phyloP scores from a whole-genome alignment of 2,888 invertebrate species.

The Heliconius sara region DNA sequence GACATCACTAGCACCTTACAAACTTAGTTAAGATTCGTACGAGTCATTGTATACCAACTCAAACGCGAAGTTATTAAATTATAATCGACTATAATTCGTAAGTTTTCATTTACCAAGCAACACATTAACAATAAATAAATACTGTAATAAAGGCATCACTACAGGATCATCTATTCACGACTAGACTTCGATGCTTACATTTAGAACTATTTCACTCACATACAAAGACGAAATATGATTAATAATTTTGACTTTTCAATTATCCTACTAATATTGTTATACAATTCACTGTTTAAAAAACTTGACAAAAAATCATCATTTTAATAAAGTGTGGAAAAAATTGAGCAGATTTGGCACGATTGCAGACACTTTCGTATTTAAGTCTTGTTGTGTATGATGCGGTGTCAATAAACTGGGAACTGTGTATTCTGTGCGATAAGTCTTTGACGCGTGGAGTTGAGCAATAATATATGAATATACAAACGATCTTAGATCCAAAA shows the following conservation, averaged over 20 bases:
- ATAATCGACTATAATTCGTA: constrained; percentile 6
- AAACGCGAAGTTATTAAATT: not conserved
- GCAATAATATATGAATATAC: constrained; percentile 54
- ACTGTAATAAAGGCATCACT: constrained; percentile 28
- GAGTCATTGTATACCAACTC: not conserved
- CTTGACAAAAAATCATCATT: constrained; percentile 58
- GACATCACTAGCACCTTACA: constrained; percentile 27
- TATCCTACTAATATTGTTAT: constrained; percentile 50
- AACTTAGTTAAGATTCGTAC: constrained; percentile 20
- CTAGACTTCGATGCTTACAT: constrained; percentile 48
- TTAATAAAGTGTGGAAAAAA: constrained; percentile 61
- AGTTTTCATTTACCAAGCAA: constrained; percentile 12
- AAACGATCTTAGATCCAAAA: constrained; percentile 69
- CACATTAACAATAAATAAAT: constrained; percentile 1
- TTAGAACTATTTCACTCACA: constrained; percentile 50
- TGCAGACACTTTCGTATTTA: constrained; percentile 53
- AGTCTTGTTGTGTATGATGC: constrained; percentile 43
- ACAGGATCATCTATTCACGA: constrained; percentile 39
- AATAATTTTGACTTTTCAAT: constrained; percentile 52
- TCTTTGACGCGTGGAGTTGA: constrained; percentile 41
- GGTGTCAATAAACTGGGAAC: constrained; percentile 6
- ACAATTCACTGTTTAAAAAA: constrained; percentile 56
- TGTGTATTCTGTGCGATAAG: constrained; percentile 17
- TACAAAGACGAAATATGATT: constrained; percentile 52
- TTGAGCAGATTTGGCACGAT: constrained; percentile 78